Evolutionary conservation across 2,797 vertebrate species (phyloP), one percentile per base, ranked within the genome.

Genomic region (Catamblyrhynchus diadema): DNA sequence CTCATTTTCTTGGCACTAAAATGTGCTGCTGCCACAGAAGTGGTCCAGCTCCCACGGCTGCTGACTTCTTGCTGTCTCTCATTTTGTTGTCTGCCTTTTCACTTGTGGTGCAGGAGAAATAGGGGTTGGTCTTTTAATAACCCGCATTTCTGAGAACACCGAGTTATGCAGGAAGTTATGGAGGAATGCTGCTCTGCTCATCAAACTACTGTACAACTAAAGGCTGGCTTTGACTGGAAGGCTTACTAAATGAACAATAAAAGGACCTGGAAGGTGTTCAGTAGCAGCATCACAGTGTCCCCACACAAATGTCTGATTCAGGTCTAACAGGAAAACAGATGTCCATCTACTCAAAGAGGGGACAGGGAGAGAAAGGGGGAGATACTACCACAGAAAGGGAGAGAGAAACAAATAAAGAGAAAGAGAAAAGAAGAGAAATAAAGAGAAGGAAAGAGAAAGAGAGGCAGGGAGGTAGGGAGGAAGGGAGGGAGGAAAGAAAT

Each of bases 71-170:
- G 59, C 70, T 56, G 61, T 69, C 87, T 93, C 92, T 69, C 37
- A 81, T 81, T 87, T 53, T 12, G 45, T 89, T 85, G 74, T 79
- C 83, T 94, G 73, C 25, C n/a, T 22, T 56, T 95, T 92, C 86
- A 86, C 90, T 95, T 69, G 57, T 92, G 50, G n/a, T 33, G 59
- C 28, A 73, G 66, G 13, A 84, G 35, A 23, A 84, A 79, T 7
- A 69, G 17, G 14, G 5, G 12, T 77, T 67, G 84, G 60, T 87
- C 73, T 94, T 84, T 88, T 83, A 87, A 92, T 59, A 81, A 93
- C 61, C 84, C 39, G 3, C 44, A 37, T 7, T 95, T 92, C 88
- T 94, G 88, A 53, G 79, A 92, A 74, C 37, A 37, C 9, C 0
- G 8, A 77, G 53, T 57, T 65, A 61, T 8, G 33, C 19, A 83